Conservation (phyloP, 2,888 invertebrate species). For the Hartigia nigra region DNA sequence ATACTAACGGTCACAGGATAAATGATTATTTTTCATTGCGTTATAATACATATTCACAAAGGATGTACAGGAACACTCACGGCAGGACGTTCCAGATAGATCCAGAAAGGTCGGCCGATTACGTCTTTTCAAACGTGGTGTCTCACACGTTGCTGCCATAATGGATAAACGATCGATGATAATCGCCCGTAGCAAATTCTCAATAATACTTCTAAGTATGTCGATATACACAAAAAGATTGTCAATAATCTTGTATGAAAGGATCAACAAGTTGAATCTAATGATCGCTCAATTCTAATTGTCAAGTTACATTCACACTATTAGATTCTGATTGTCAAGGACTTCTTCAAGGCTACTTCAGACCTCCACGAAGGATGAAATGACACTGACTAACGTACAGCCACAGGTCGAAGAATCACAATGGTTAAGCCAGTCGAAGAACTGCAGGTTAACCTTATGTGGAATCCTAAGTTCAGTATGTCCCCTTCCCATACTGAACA, state of each 20-base stretch:
- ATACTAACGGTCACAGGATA: background rate
- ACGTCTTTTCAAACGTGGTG: slow-evolving; percentile 50
- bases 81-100: slow-evolving; percentile 44
- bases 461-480: background rate
- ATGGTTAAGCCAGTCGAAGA: background rate
- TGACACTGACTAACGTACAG: background rate
- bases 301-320: background rate
- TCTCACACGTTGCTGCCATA: slow-evolving; percentile 46
- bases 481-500: slow-evolving; percentile 21
- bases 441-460: background rate
- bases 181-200: background rate
- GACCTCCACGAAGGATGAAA: background rate
- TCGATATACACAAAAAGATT: background rate
- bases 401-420: background rate
- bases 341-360: background rate
- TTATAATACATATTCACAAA: slow-evolving; percentile 38
- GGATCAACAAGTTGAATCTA: background rate
- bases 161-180: background rate
- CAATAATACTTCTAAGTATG: background rate
- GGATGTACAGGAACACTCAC: slow-evolving; percentile 25
- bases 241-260: background rate
- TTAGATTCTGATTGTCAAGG: background rate
- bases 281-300: background rate
- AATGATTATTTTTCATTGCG: background rate
- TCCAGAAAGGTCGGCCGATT: slow-evolving; percentile 58